phyloP scores from a whole-genome alignment of 2,113 vertebrate species.

The Perccottus glenii region DNA sequence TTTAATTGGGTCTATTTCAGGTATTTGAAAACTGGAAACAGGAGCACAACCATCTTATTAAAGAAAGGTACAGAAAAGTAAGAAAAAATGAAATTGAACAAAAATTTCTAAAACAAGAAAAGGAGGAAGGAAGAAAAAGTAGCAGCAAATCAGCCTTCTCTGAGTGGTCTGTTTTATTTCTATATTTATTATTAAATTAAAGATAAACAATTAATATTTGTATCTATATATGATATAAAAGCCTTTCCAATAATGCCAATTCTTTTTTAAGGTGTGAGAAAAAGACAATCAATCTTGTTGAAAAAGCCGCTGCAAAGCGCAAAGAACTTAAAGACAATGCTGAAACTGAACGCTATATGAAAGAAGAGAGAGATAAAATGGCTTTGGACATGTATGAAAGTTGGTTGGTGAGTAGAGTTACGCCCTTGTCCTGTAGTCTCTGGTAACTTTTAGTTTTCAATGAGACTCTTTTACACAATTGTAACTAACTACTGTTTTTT shows the following conservation, averaged over 20 bases:
- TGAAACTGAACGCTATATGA: slow-evolving; percentile 81
- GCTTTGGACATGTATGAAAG: slow-evolving; percentile 87
- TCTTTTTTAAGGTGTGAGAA: slow-evolving; percentile 81
- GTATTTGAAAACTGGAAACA: slow-evolving; percentile 93
- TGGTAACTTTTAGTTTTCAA: background rate
- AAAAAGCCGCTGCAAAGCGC: slow-evolving; percentile 76
- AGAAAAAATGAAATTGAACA: slow-evolving; percentile 79
- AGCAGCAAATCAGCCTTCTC: slow-evolving; percentile 81
- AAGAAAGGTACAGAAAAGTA: slow-evolving; percentile 80
- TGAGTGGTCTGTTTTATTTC: slow-evolving; percentile 79
- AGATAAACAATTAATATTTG: background rate
- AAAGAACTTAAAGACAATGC: slow-evolving; percentile 73
- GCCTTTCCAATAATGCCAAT: background rate
- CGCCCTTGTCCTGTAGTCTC: background rate
- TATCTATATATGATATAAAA: background rate
- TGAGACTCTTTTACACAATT: no score
- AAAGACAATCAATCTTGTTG: slow-evolving; percentile 82
- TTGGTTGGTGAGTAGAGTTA: slow-evolving; percentile 86
- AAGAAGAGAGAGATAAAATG: slow-evolving; percentile 84
- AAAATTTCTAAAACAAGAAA: slow-evolving; percentile 80
- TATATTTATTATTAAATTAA: background rate
- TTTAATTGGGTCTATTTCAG: slow-evolving; percentile 62
- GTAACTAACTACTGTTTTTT: background rate
- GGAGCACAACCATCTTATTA: slow-evolving; percentile 80
- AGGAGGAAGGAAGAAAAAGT: slow-evolving; percentile 81